A percentile compares a stretch with the other conserved stretches of the same genome.
Conservation (phyloP, 2,797 vertebrate species). For the Ibycter americanus region DNA sequence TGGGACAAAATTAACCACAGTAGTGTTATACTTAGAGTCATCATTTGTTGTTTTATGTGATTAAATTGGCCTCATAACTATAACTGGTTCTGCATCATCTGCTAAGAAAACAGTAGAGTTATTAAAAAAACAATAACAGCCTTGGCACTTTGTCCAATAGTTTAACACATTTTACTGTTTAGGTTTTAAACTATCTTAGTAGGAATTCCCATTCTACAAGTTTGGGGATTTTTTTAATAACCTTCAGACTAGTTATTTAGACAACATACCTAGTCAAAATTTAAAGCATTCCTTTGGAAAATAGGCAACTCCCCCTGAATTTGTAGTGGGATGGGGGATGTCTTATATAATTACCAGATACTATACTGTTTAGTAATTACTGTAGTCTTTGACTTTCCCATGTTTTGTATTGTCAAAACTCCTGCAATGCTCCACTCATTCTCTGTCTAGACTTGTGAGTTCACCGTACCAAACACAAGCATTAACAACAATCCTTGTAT, state of each 20-base stretch:
- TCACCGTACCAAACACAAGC: not conserved
- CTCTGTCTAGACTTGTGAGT: not conserved
- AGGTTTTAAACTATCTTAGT: not conserved
- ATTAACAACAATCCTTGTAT: not conserved
- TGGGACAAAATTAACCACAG: not conserved
- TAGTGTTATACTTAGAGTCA: not conserved
- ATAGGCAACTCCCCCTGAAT: not conserved
- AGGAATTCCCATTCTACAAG: not conserved
- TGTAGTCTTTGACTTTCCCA: not conserved
- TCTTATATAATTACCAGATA: not conserved
- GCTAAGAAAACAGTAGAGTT: constrained; percentile 55
- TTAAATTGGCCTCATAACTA: constrained; percentile 58
- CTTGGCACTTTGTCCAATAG: not conserved
- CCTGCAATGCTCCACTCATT: not conserved
- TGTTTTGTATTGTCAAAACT: not conserved
- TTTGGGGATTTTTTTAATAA: not conserved
- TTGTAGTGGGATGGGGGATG: not conserved
- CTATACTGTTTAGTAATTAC: not conserved
- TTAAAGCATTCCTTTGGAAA: not conserved
- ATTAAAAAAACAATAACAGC: constrained; percentile 61
- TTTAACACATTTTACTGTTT: constrained; percentile 4
- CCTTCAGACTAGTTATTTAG: not conserved
- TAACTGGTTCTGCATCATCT: constrained; percentile 56
- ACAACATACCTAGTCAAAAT: not conserved
- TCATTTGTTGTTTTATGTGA: constrained; percentile 62